Base-by-base conservation (phyloP, 1,140 invertebrate genomes). In the Aphaenogaster floridana region DNA sequence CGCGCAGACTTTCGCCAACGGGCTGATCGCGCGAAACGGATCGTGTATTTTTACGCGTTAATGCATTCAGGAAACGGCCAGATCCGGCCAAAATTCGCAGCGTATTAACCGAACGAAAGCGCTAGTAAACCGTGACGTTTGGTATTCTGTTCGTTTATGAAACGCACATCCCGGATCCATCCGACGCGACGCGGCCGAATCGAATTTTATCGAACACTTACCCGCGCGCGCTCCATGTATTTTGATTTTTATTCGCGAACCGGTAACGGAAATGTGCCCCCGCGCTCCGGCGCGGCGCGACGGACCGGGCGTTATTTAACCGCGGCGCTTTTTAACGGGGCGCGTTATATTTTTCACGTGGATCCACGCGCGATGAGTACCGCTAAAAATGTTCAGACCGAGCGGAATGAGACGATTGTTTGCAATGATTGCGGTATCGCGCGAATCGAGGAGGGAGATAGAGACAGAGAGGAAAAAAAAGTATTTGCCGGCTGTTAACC, bases 151-250 rank as follows among this genome's bases (percentile, higher is more conserved):
- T 39, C 80, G 69, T 74, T 84, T 63, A 76, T 76, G 69, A 76
- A 84, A 76, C 54, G 36, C 54, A 48, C 54, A 57, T 63, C 57
- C 63, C 79, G 36, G 52, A 45, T 59, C 52, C 66, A 57, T 45
- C 68, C 69, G 52, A 61, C 54, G 69, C 69, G 52, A 61, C 54
- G 69, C 68, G 54, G 42, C 68, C 11, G 61, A 74, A 84, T 84
- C 69, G 69, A 84, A 84, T 84, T 84, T 84, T 84, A 63, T 84
- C 34, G 45, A 61, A 74, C 57, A 76, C 80, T 84, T 84, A 76
- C 54, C 42, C 69, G 42, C 28, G 69, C 34, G n/a, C 34, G 45
- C 68, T 61, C 69, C 39, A 76, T 57, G 80, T 76, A 84, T 84
- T 84, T 84, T 74, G 71, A 84, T 84, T 84, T 84, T 84, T 74